Evolutionary conservation across 2,113 vertebrate genomes (phyloP).

Genomic region (Euleptes europaea): DNA sequence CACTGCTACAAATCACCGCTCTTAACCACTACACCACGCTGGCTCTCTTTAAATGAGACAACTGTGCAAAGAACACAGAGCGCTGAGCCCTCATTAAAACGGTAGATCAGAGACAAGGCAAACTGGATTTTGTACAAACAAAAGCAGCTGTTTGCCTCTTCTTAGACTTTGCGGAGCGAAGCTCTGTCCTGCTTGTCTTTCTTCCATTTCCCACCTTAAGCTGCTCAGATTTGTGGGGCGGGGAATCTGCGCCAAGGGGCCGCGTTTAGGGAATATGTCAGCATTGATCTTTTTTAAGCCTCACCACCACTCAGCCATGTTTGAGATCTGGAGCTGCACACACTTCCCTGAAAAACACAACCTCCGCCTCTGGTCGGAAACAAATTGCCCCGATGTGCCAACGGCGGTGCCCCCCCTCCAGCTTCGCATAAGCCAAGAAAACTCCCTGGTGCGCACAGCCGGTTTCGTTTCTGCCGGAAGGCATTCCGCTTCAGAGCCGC

Average conservation of each 20-base stretch:
- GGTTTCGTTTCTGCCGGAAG: too few species aligned
- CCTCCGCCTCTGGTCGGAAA: slow-evolving; percentile 9
- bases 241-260: not conserved
- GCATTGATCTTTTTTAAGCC: not conserved
- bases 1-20: too few species aligned
- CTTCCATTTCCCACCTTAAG: not conserved
- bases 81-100: not conserved
- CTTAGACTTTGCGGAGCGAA: too few species aligned
- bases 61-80: too few species aligned
- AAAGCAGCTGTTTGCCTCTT: not conserved
- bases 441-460: not conserved
- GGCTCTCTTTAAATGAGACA: too few species aligned
- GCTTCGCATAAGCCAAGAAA: not conserved
- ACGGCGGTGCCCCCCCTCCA: not conserved
- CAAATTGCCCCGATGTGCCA: not conserved
- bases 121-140: not conserved
- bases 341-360: not conserved
- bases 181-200: not conserved
- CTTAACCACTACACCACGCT: too few species aligned
- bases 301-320: not conserved
- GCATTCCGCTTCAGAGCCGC: not conserved
- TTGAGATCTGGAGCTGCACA: not conserved
- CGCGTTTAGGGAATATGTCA: not conserved
- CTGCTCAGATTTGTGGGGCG: not conserved
- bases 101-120: not conserved